Evolutionary conservation across 2,888 invertebrate genomes (phyloP), one percentile per base, ranked within the genome.

Genomic region (Drosophila mimica): DNA sequence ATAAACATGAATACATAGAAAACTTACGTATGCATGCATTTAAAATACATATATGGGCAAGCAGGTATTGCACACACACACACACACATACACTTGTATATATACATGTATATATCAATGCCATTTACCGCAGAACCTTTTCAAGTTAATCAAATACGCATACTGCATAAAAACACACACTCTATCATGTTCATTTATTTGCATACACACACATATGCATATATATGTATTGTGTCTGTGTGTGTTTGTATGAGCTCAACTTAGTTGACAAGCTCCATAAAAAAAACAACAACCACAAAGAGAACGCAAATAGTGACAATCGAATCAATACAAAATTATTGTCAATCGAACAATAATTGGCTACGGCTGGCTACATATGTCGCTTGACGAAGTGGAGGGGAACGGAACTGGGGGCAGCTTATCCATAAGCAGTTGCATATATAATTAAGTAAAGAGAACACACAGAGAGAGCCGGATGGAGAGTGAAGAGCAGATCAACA

Each of bases 251-350:
- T 15, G 28, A 53, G 36, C 25, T 54, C 15, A 54, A 48, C 33
- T 46, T n/a, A 36, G 43, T 31, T 46, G 28, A 51, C 75, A 70
- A 70, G 57, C 57, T 48, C 46, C 49, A 66, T 36, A 51, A 31
- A 59, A 31, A 59, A 64, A 65, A 62, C 28, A 60, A 51, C 38
- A 36, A 54, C 34, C 40, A 52, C 31, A 34, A 40, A 61, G 33
- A 49, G 60, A 53, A 49, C 53, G 62, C 63, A 70, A 83, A 70
- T 81, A 46, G 78, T 72, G 57, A 49, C 80, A 68, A 74, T 48
- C 74, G 64, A 90, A 90, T 88, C 86, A 80, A 90, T 91, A 80
- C 64, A 40, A 66, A 82, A 78, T 75, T 71, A 85, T 82, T 86
- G 90, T 74, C 91, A 82, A 74, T 70, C 73, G 64, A 58, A 62